A percentile compares a stretch with the other conserved stretches of the same genome.
Evolutionary conservation across 2,888 invertebrate genomes (phyloP).

Genomic region (Cotesia congregata): DNA sequence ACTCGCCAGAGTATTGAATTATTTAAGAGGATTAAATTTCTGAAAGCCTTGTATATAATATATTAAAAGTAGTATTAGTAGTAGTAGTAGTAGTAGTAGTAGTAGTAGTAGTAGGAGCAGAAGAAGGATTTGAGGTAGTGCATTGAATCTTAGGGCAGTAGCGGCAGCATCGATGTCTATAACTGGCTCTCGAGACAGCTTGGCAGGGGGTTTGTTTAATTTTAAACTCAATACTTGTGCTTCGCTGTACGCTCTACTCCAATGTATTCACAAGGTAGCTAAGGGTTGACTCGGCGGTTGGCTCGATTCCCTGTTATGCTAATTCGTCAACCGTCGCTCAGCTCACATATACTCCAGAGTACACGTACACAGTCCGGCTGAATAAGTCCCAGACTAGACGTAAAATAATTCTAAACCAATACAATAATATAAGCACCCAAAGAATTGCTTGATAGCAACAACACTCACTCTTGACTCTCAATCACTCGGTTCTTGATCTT

Average conservation of each 20-base stretch:
- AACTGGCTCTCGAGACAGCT: constrained; percentile 66
- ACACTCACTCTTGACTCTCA: constrained; percentile 1
- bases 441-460: constrained; percentile 16
- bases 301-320: constrained; percentile 69
- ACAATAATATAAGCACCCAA: constrained; percentile 3
- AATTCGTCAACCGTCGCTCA: constrained; percentile 67
- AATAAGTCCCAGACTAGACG: not conserved
- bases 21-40: not conserved
- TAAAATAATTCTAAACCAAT: constrained; percentile 2
- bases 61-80: not conserved
- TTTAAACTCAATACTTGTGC: constrained; percentile 41
- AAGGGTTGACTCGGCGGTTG: constrained; percentile 65
- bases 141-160: not conserved
- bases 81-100: not conserved
- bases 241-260: not conserved
- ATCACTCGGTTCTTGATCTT: not conserved
- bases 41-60: not conserved
- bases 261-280: constrained; percentile 33
- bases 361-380: not conserved
- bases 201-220: constrained; percentile 39
- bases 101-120: not conserved
- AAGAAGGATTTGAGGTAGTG: not conserved
- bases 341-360: constrained; percentile 17
- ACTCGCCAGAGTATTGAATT: not conserved
- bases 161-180: constrained; percentile 26